These are phyloP conservation scores for Sebastolobus altivelis DNA, from an alignment of 2,797 vertebrate genomes.

Conservation along the genomic window DNA sequence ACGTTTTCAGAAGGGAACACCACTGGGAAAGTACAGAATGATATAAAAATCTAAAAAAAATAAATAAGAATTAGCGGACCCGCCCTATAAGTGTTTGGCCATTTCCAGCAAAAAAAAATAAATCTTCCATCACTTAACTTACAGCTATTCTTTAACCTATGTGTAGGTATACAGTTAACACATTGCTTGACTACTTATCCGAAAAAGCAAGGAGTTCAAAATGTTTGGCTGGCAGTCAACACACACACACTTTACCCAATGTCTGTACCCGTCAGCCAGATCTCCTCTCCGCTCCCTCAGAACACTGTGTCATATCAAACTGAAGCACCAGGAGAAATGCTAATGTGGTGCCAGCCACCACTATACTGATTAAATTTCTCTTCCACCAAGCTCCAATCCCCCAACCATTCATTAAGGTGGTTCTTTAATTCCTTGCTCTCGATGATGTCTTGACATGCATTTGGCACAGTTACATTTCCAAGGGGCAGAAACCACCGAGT, in stretches of 20 bases:
- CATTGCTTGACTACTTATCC: neutral
- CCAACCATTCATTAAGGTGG: slow-evolving; percentile 56
- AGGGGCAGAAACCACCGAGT: slow-evolving; percentile 34
- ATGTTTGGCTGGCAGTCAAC: slow-evolving; percentile 23
- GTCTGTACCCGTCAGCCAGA: slow-evolving; percentile 38
- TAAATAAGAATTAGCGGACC: too few relatives aligned
- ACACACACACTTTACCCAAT: slow-evolving; percentile 25
- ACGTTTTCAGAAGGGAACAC: too few relatives aligned
- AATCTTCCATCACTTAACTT: neutral
- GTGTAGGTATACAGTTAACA: neutral
- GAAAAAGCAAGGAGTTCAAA: slow-evolving; percentile 1
- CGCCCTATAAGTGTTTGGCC: accelerated
- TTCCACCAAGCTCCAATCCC: slow-evolving; percentile 52
- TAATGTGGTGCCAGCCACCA: slow-evolving; percentile 50
- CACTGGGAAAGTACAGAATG: too few relatives aligned
- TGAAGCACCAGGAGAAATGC: slow-evolving; percentile 55
- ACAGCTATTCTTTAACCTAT: neutral
- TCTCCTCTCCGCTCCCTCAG: slow-evolving; percentile 31
- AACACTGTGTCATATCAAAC: slow-evolving; percentile 57
- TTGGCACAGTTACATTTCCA: slow-evolving; percentile 51
- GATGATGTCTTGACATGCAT: slow-evolving; percentile 55
- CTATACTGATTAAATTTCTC: slow-evolving; percentile 56
- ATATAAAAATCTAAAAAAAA: too few relatives aligned
- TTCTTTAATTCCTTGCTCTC: slow-evolving; percentile 51
- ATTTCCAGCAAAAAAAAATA: neutral